Conservation (phyloP, 2,113 vertebrate genomes). For the Narcine bancroftii region DNA sequence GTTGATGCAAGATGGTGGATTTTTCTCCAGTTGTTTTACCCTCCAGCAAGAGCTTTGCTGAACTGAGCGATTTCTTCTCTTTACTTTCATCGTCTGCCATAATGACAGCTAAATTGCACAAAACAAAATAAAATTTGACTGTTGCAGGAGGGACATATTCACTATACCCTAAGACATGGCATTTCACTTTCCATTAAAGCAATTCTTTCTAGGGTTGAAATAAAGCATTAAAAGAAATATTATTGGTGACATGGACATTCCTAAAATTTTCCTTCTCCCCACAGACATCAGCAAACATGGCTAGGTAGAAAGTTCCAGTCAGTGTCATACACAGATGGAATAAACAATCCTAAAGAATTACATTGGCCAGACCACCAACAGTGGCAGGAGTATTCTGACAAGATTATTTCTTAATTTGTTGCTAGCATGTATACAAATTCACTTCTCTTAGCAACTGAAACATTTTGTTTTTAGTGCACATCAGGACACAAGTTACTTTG, state of each 20-base stretch:
- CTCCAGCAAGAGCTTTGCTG: slow-evolving; percentile 61
- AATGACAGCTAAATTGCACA: slow-evolving; percentile 54
- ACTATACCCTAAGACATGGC: not conserved
- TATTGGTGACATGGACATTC: not conserved
- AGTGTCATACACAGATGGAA: not conserved
- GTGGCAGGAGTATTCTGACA: not conserved
- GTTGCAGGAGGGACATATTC: not conserved
- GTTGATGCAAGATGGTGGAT: slow-evolving; percentile 77
- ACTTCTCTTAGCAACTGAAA: not conserved
- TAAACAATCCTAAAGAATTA: not conserved
- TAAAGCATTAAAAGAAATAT: not conserved
- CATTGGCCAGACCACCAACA: not conserved
- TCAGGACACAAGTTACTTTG: not conserved
- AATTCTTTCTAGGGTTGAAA: not conserved
- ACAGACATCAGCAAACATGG: not conserved
- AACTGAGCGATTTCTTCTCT: slow-evolving; percentile 61
- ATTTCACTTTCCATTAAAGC: not conserved
- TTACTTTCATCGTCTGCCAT: slow-evolving; percentile 76
- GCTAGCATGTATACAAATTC: not conserved
- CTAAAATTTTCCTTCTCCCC: not conserved
- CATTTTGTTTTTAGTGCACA: not conserved
- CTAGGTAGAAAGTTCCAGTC: not conserved
- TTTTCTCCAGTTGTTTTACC: slow-evolving; percentile 77
- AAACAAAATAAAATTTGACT: slow-evolving; percentile 23
- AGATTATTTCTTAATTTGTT: not conserved